These are phyloP conservation scores for Brachionus asplanchnoidis DNA, from an alignment of 1,140 invertebrate species.

Conservation along the genomic window DNA sequence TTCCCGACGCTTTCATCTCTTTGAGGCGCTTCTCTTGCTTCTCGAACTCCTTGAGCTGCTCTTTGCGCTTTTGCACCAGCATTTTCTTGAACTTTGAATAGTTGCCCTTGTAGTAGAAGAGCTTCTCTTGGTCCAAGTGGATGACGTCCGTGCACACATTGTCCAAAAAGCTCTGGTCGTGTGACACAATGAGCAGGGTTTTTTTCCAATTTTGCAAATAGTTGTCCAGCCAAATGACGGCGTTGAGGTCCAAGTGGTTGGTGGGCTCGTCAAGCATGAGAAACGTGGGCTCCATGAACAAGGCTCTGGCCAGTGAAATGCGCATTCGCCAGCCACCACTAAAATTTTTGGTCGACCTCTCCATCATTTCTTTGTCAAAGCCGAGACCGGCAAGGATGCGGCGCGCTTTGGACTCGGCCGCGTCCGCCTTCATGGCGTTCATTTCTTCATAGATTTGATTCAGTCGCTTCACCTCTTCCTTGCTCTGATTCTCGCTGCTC, in stretches of 20 bases:
- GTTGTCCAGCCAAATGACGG: conserved; percentile 98
- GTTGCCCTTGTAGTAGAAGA: conserved; percentile 96
- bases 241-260: conserved; percentile 81
- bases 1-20: conserved; percentile 86
- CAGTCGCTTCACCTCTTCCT: conserved; percentile 68
- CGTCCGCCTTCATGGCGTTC: conserved; percentile 90
- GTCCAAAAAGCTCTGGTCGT: conserved; percentile 98
- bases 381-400: conserved; percentile 93
- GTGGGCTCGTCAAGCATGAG: conserved; percentile 91
- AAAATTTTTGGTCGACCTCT: conserved; percentile 86
- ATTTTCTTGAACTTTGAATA: conserved; percentile 93
- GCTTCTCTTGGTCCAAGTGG: conserved; percentile 85
- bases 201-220: conserved; percentile 97
- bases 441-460: conserved; percentile 90
- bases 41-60: conserved; percentile 93
- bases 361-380: conserved; percentile 87
- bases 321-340: conserved; percentile 98
- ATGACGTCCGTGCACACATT: conserved; percentile 99
- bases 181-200: conserved; percentile 90
- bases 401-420: conserved; percentile 86
- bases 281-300: conserved; percentile 81
- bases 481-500: conserved; percentile 59
- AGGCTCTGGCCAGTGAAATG: conserved; percentile 76
- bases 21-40: conserved; percentile 93
- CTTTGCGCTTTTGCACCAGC: conserved; percentile 88